A percentile compares a stretch with the other conserved stretches of the same genome.
Evolutionary conservation across 2,888 invertebrate genomes (phyloP).

Genomic region (Trachelus troglodyta): DNA sequence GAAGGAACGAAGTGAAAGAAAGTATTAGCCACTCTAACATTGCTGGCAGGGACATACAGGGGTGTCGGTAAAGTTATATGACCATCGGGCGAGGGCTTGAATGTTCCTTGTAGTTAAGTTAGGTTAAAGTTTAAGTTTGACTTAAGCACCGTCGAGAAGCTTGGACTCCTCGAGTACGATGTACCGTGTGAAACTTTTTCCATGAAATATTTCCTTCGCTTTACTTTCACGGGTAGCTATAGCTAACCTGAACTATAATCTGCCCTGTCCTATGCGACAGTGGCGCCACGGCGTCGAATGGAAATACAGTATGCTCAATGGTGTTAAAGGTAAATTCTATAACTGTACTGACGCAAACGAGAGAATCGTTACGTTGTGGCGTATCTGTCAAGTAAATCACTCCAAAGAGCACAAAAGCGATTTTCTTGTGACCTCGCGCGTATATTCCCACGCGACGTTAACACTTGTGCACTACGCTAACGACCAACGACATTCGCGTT

Average conservation of each 20-base stretch:
- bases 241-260: not conserved
- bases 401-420: not conserved
- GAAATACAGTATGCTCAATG: not conserved
- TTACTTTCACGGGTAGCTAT: not conserved
- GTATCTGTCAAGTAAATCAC: not conserved
- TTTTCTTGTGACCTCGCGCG: not conserved
- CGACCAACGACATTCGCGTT: not conserved
- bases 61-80: not conserved
- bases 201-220: not conserved
- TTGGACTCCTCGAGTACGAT: not conserved
- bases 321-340: not conserved
- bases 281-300: not conserved
- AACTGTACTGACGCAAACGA: not conserved
- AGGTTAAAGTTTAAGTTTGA: slow-evolving; percentile 5
- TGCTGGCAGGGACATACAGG: not conserved
- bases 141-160: slow-evolving; percentile 1
- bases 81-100: not conserved
- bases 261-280: not conserved
- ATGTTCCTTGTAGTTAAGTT: not conserved
- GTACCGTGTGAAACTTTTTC: not conserved
- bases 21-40: not conserved
- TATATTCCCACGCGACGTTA: not conserved
- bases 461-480: not conserved
- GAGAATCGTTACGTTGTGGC: not conserved
- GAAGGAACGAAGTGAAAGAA: not conserved